phyloP scores from a whole-genome alignment of 2,797 vertebrate species.

The Lerista edwardsae region DNA sequence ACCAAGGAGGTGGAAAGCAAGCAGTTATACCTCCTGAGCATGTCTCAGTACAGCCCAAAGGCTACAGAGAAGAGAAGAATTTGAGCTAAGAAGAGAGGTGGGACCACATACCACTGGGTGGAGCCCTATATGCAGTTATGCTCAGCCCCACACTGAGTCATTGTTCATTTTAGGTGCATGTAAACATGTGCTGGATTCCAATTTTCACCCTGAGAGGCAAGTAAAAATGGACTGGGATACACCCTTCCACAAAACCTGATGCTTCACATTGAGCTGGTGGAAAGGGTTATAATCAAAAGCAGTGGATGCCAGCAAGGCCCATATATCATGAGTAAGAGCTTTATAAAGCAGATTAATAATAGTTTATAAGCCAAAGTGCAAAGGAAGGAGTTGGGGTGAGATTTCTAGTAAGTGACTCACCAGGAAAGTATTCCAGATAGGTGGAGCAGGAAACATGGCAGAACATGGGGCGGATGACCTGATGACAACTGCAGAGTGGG shows the following conservation, averaged over 20 bases:
- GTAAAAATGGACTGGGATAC: not conserved
- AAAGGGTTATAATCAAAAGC: not conserved
- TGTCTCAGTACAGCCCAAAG: not conserved
- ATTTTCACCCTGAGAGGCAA: not conserved
- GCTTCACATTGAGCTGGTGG: not conserved
- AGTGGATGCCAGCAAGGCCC: not conserved
- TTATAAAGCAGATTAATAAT: constrained; percentile 70
- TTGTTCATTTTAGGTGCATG: not conserved
- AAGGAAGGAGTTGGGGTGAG: constrained; percentile 66
- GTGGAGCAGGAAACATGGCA: constrained; percentile 68
- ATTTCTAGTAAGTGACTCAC: constrained; percentile 67
- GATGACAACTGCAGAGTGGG: constrained; percentile 55
- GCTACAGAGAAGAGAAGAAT: not conserved
- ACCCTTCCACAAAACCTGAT: not conserved
- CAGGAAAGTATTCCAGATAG: constrained; percentile 69
- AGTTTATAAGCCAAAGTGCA: constrained; percentile 66
- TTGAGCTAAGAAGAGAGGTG: not conserved
- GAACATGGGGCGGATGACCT: constrained; percentile 58
- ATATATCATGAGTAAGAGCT: constrained; percentile 53
- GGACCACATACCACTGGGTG: too few species aligned
- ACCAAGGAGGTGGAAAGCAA: not conserved
- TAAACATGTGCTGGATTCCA: not conserved
- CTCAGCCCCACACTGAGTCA: too few species aligned
- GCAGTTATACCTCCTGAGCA: not conserved
- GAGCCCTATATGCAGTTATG: not conserved